Evolutionary conservation across 1,140 invertebrate species (phyloP).

Genomic region (Drosophila watanabei): DNA sequence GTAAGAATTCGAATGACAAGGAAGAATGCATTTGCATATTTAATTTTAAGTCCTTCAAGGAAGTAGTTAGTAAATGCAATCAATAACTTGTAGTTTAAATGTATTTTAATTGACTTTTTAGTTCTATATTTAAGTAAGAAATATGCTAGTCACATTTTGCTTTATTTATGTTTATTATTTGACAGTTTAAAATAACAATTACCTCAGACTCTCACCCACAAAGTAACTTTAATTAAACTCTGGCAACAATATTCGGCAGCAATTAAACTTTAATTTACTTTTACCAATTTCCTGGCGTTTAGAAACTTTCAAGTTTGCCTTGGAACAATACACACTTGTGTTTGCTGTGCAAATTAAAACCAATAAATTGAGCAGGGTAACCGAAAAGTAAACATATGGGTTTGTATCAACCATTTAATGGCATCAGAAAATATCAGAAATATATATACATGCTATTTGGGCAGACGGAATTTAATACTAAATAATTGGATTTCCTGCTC

Average conservation of each 20-base stretch:
- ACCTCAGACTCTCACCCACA: neutral
- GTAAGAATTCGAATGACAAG: neutral
- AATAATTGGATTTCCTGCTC: conserved; percentile 20
- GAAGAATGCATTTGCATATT: neutral
- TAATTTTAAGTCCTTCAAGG: neutral
- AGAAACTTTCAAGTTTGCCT: conserved; percentile 2
- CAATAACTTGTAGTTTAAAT: neutral
- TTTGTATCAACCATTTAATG: conserved; percentile 12
- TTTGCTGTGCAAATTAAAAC: conserved; percentile 5
- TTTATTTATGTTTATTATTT: neutral
- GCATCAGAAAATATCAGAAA: conserved; percentile 20
- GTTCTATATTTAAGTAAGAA: neutral
- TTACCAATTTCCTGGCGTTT: neutral
- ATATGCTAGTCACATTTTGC: neutral
- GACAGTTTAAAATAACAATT: neutral
- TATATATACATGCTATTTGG: conserved; percentile 13
- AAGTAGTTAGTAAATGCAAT: neutral
- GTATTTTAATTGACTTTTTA: neutral
- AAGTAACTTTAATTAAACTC: neutral
- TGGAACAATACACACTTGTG: conserved; percentile 5
- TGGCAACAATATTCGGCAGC: neutral
- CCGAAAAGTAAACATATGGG: conserved; percentile 25
- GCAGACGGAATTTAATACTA: conserved; percentile 15
- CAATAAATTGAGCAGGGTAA: conserved; percentile 21
- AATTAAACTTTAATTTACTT: conserved; percentile 11